Conservation (phyloP, 1,140 invertebrate species). For the Sarcophaga peregrina region DNA sequence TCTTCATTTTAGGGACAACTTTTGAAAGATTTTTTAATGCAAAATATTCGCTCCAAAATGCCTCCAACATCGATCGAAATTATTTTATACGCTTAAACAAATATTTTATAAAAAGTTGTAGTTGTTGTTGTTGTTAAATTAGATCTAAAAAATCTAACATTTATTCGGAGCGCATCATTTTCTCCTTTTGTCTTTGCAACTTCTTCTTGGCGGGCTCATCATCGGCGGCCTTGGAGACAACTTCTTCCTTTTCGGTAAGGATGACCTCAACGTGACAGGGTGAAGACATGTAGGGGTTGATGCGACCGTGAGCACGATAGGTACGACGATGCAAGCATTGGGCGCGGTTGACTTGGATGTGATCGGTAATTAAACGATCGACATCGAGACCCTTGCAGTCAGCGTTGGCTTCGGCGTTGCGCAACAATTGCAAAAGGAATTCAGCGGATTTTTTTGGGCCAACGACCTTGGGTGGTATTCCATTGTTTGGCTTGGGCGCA, state of each 20-base stretch:
- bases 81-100: slow-evolving; percentile 24
- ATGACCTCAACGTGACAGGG: slow-evolving; percentile 99
- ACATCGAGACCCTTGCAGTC: slow-evolving; percentile 97
- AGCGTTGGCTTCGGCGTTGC: slow-evolving; percentile 99
- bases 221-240: slow-evolving; percentile 86
- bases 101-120: slow-evolving; percentile 25
- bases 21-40: no score
- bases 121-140: background rate
- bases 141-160: slow-evolving; percentile 34
- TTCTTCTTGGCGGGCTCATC: slow-evolving; percentile 89
- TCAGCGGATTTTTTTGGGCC: slow-evolving; percentile 99
- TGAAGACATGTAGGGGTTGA: slow-evolving; percentile 99
- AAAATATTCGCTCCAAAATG: background rate
- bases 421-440: slow-evolving; percentile 94
- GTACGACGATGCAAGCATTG: slow-evolving; percentile 96
- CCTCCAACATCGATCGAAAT: background rate
- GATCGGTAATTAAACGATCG: slow-evolving; percentile 96
- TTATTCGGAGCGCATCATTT: slow-evolving; percentile 78
- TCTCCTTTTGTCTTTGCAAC: slow-evolving; percentile 84
- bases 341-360: slow-evolving; percentile 97
- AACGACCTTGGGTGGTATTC: slow-evolving; percentile 94
- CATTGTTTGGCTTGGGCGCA: slow-evolving; percentile 99
- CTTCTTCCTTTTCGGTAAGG: slow-evolving; percentile 94
- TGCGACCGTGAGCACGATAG: slow-evolving; percentile 99
- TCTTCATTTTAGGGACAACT: slow-evolving; percentile 26